These are phyloP conservation scores for Bolinopsis microptera DNA, from an alignment of 37 sponge, comb jelly and placozoan genomes.

Conservation along the genomic window DNA sequence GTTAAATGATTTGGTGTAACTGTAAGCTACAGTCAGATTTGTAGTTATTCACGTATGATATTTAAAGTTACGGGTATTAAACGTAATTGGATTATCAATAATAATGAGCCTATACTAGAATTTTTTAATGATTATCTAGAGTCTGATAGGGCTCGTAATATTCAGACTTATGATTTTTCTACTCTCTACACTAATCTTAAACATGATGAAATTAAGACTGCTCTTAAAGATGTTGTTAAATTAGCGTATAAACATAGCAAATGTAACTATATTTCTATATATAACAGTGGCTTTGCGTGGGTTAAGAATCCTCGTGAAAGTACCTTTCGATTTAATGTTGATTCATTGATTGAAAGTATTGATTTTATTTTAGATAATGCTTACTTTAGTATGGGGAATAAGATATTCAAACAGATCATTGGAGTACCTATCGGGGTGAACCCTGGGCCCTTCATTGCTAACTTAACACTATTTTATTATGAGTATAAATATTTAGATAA, in stretches of 20 bases:
- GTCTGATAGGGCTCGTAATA: neutral
- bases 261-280: neutral
- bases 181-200: neutral
- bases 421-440: neutral
- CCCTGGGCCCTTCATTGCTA: neutral
- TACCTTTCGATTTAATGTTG: neutral
- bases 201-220: neutral
- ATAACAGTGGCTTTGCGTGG: neutral
- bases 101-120: neutral
- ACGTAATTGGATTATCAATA: neutral
- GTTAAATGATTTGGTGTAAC: too few relatives aligned
- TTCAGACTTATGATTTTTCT: slow-evolving; percentile 9
- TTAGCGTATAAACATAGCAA: neutral
- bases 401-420: neutral
- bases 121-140: neutral
- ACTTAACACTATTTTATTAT: neutral
- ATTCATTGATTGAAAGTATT: neutral
- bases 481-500: neutral
- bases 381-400: neutral
- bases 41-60: too few relatives aligned
- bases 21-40: too few relatives aligned
- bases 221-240: neutral
- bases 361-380: neutral
- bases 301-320: neutral
- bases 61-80: neutral